A percentile compares a stretch with the other conserved stretches of the same genome.
Conservation (phyloP, 2,888 invertebrate species). For the Archaeoteleia sp. region DNA sequence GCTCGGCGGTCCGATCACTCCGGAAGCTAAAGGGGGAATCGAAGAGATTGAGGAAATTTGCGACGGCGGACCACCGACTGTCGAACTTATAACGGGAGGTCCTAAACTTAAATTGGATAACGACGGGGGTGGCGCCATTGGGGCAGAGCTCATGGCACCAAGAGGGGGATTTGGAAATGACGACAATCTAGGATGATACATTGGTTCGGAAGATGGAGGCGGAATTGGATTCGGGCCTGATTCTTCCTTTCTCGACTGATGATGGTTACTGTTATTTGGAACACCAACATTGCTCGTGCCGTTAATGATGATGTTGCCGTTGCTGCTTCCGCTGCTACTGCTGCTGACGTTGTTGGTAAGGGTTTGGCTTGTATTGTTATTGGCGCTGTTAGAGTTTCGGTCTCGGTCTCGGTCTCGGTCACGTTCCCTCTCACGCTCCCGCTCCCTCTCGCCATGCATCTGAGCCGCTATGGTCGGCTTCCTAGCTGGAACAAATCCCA, state of each 20-base stretch:
- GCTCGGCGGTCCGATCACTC: conserved; percentile 57
- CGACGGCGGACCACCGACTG: conserved; percentile 64
- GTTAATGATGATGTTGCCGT: conserved; percentile 39
- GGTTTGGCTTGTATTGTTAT: conserved; percentile 60
- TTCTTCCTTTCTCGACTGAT: conserved; percentile 65
- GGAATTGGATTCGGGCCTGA: conserved; percentile 29
- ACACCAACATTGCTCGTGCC: conserved; percentile 21
- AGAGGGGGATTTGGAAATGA: conserved; percentile 63
- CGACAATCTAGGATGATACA: conserved; percentile 65
- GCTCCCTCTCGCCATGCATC: conserved; percentile 77
- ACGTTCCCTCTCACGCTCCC: conserved; percentile 74
- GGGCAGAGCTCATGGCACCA: conserved; percentile 62
- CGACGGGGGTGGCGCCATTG: conserved; percentile 57
- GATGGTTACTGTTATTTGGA: conserved; percentile 57
- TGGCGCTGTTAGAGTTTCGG: conserved; percentile 41
- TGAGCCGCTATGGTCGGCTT: conserved; percentile 78
- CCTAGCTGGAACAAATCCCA: conserved; percentile 79
- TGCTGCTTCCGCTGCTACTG: conserved; percentile 40
- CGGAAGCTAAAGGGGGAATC: conserved; percentile 19
- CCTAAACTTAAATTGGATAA: conserved; percentile 62
- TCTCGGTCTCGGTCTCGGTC: conserved; percentile 65
- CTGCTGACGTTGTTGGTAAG: conserved; percentile 39
- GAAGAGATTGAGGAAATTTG: conserved; percentile 62
- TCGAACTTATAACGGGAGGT: conserved; percentile 58
- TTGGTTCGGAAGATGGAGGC: conserved; percentile 42